Conservation (phyloP, 2,888 invertebrate genomes). For the Drosophila kuntzei region DNA sequence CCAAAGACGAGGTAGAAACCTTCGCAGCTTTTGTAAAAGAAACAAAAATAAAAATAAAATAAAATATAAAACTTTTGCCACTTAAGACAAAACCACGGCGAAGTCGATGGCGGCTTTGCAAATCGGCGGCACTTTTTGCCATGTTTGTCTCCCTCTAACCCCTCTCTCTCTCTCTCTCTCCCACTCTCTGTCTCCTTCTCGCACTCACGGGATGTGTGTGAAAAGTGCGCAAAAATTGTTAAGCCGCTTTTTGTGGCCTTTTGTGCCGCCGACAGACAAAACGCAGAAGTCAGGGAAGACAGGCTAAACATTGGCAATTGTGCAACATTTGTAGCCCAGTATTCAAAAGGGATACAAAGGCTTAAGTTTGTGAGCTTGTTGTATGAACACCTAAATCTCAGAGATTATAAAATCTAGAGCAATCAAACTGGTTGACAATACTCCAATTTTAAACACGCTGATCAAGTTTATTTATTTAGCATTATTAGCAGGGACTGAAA, state of each 20-base stretch:
- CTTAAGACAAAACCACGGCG: constrained; percentile 61
- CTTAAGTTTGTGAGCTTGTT: not conserved
- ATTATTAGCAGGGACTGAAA: no score
- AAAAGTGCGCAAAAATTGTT: constrained; percentile 73
- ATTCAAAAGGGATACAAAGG: not conserved
- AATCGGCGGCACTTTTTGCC: constrained; percentile 63
- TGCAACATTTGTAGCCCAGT: constrained; percentile 47
- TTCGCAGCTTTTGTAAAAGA: constrained; percentile 20
- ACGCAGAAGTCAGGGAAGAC: constrained; percentile 21
- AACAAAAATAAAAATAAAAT: constrained; percentile 26
- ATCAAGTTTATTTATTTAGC: no score
- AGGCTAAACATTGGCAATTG: constrained; percentile 50
- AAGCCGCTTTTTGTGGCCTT: constrained; percentile 60
- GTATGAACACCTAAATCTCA: no score
- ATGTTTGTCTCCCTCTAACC: not conserved
- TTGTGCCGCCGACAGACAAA: constrained; percentile 56
- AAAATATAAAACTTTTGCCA: constrained; percentile 57
- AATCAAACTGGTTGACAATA: no score
- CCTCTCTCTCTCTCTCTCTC: not conserved
- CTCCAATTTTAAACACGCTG: no score
- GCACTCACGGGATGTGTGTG: constrained; percentile 25
- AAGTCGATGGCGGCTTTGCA: constrained; percentile 55
- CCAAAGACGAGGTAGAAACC: constrained; percentile 31
- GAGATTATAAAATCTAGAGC: no score
- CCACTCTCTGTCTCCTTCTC: not conserved